Evolutionary conservation across 2,888 invertebrate genomes (phyloP), one percentile per base, ranked within the genome.

Genomic region (Ectemnius lituratus): DNA sequence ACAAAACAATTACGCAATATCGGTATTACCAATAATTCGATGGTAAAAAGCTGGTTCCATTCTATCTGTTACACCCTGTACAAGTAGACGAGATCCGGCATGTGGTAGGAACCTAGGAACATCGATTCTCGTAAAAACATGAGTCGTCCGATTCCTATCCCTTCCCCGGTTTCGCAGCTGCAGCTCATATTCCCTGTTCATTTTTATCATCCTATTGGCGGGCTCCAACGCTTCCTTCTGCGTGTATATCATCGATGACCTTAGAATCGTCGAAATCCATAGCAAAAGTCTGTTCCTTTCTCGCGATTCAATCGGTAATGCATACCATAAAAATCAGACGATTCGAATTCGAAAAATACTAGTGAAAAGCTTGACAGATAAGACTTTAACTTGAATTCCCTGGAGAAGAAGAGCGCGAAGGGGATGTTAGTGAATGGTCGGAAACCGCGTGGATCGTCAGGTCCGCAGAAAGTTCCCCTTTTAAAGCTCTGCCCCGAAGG

Each of bases 401-500:
- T 8, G 37, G 37, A 37, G 5, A 37, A 37, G 62, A 64, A 65
- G 61, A 67, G 20, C 45, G 47, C 61, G 62, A 58, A 62, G 70
- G 66, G 61, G 52, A 62, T 14, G 59, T 67, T 20, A 63, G 68
- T 67, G 65, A 68, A 72, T 65, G 68, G 69, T 69, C 52, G 65
- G 37, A 57, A 61, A 0, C 37, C 37, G 8, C 75, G 79, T 69
- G 60, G 61, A 61, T 49, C 59, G 73, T 60, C 68, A 70, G 70
- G 63, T 67, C 68, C 61, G 73, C 67, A 72, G 76, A 79, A 80
- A 78, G 75, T 78, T 79, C 77, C 80, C 69, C 74, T 75, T 86
- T 85, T 81, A 81, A 81, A 80, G 81, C 78, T 78, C 70, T 64
- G 71, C 70, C 78, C 75, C 71, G 69, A 58, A 69, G 78, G 79